Percentiles rank a stretch among this genome's conserved stretches.
Conservation (phyloP, 1,140 invertebrate species). For the Globodera rostochiensis region DNA sequence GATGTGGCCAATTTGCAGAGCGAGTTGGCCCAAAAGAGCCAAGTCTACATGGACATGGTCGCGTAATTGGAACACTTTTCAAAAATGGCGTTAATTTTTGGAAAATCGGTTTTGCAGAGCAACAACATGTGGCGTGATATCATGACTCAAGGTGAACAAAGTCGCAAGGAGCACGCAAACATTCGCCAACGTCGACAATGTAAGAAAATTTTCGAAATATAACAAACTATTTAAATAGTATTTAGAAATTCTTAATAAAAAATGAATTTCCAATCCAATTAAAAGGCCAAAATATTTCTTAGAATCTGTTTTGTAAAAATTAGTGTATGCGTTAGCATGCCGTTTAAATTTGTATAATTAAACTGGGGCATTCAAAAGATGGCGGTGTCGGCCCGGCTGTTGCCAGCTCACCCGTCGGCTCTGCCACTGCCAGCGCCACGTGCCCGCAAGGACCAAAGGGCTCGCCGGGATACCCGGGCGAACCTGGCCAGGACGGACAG, state of each 20-base stretch:
- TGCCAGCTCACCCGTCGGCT: background rate
- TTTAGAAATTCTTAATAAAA: too few species aligned
- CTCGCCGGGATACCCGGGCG: slow-evolving; percentile 6
- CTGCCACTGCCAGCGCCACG: background rate
- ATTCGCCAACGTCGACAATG: slow-evolving; percentile 30
- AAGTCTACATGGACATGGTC: slow-evolving; percentile 34
- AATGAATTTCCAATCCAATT: too few species aligned
- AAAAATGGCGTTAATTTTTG: background rate
- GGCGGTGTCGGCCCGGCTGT: background rate
- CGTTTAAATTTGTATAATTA: too few species aligned
- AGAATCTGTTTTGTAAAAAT: too few species aligned
- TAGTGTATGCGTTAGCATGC: too few species aligned
- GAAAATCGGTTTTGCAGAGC: background rate
- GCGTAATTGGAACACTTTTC: background rate
- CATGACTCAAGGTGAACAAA: slow-evolving; percentile 31
- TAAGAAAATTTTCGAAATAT: background rate
- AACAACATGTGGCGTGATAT: slow-evolving; percentile 45
- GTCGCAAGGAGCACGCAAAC: slow-evolving; percentile 7
- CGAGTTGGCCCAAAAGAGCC: slow-evolving; percentile 29
- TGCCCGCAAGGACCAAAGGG: slow-evolving; percentile 15
- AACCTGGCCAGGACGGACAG: slow-evolving; percentile 18
- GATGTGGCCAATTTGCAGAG: slow-evolving; percentile 38
- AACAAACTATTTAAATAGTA: too few species aligned
- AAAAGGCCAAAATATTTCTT: too few species aligned
- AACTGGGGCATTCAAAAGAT: background rate